Base-by-base conservation (phyloP, 2,888 invertebrate species). In the Papilio protenor region DNA sequence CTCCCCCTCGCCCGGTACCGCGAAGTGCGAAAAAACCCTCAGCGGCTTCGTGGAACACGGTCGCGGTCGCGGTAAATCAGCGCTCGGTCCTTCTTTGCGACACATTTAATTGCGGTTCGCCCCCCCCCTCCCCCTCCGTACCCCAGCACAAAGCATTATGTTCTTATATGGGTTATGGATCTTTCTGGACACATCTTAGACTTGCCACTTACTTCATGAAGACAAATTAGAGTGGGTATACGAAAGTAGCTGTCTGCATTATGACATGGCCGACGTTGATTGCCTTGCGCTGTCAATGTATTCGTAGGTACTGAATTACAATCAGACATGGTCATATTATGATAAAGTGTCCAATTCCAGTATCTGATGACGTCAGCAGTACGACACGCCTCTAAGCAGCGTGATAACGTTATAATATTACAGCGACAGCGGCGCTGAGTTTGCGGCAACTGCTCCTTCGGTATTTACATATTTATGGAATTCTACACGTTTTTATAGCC, bases 71-170 rank as follows among this genome's bases (percentile, higher is more conserved):
- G 81, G 88, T 89, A 89, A 88, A 88, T 88, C 89, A 87, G 84
- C 73, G 77, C 81, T 79, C 74, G 75, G 69, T 75, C 77, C 80
- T 80, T 85, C 87, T 89, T 89, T 89, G 87, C 83, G 80, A 83
- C 79, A 80, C 85, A 84, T 59, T 89, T 90, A 89, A 91, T 91
- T 91, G 90, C 87, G 81, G 84, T 83, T 84, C 83, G 83, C 78
- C 74, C 73, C 78, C 74, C 49, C 75, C 64, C 73, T 75, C 78
- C 57, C 78, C 77, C 75, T 77, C 0, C 47, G 12, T 47, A 14
- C 47, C 14, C 1, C 47, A 47, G 14, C 45, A 8, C 10, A 16
- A 27, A 4, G 18, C 64, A 27, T 16, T 61, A 27, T 33, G 61
- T 33, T 61, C 57, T 57, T 21, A 21, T 61, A 8, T 11, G 27